These are phyloP conservation scores for Anableps anableps DNA, from an alignment of 2,797 vertebrate species.

Conservation along the genomic window DNA sequence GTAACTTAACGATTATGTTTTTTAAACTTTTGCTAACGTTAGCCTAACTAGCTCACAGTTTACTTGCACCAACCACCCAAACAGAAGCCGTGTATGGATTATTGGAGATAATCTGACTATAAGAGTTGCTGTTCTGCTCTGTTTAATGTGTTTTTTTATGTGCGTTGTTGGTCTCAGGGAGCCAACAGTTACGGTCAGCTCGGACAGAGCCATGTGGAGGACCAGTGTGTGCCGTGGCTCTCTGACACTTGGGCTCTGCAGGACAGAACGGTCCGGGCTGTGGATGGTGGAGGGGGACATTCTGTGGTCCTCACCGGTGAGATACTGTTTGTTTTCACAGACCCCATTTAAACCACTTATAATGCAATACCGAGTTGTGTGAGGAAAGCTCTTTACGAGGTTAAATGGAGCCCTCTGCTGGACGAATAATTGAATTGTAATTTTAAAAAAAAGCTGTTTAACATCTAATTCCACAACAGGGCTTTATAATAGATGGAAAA, in stretches of 20 bases:
- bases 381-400: background rate
- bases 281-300: conserved; percentile 91
- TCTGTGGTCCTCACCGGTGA: conserved; percentile 86
- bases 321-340: background rate
- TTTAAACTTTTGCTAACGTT: conserved; percentile 32
- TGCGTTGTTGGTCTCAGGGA: conserved; percentile 78
- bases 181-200: conserved; percentile 95
- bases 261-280: conserved; percentile 50
- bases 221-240: conserved; percentile 79
- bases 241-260: conserved; percentile 66
- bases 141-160: background rate
- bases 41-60: conserved; percentile 12
- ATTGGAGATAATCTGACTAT: no score
- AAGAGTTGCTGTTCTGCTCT: background rate
- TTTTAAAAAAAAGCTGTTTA: background rate
- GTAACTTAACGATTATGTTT: background rate
- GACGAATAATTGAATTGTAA: background rate
- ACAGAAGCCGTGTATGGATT: background rate
- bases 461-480: background rate
- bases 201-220: conserved; percentile 87
- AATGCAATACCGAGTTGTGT: background rate
- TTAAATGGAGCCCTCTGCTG: background rate
- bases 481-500: background rate
- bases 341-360: background rate
- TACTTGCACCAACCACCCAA: background rate